These are phyloP conservation scores for Lepidurus couesii DNA, from an alignment of 1,140 invertebrate species.

Conservation along the genomic window DNA sequence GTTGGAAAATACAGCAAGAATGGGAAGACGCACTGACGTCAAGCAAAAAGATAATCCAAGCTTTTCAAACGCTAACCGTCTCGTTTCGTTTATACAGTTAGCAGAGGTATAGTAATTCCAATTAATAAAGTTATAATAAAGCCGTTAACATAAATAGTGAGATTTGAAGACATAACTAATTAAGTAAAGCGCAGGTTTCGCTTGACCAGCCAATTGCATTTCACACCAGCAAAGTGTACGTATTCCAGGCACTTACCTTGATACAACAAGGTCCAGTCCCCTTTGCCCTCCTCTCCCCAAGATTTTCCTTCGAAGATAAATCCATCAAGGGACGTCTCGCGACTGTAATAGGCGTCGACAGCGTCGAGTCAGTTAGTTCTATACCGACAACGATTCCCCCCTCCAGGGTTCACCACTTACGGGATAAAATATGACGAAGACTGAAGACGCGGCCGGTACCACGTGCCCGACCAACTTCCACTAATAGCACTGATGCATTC, in stretches of 20 bases:
- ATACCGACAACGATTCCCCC: neutral
- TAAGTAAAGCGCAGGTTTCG: neutral
- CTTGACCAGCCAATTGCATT: neutral
- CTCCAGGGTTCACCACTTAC: conserved; percentile 1
- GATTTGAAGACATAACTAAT: too few relatives aligned
- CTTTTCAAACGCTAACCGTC: too few relatives aligned
- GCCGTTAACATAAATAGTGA: too few relatives aligned
- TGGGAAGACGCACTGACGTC: too few relatives aligned
- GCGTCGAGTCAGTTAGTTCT: neutral
- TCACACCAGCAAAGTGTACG: neutral
- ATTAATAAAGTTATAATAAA: too few relatives aligned
- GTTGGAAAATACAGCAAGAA: too few relatives aligned
- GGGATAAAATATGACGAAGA: conserved; percentile 8
- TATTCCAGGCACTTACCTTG: neutral
- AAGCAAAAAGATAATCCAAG: too few relatives aligned
- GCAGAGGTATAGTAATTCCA: too few relatives aligned
- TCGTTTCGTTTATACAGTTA: too few relatives aligned
- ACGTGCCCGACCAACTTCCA: neutral
- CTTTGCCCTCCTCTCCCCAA: neutral
- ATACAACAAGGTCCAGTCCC: neutral
- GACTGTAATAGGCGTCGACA: neutral
- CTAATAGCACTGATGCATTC: neutral
- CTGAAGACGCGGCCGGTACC: neutral
- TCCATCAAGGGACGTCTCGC: neutral
- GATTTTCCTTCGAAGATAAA: neutral